Evolutionary conservation across 2,888 invertebrate genomes (phyloP).

Genomic region (Osedax frankpressi): DNA sequence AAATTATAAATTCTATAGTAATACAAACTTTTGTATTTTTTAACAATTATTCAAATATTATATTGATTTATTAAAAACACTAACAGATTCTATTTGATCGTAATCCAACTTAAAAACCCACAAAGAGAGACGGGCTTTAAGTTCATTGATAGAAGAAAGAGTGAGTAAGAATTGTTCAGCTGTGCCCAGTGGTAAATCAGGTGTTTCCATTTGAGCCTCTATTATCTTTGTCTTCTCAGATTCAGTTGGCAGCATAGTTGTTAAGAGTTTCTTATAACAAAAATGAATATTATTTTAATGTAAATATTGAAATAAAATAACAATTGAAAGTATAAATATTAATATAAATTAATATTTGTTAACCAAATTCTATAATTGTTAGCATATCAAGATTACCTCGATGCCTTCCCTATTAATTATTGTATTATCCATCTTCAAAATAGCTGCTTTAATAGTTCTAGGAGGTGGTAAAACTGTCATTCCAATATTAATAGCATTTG

Average conservation of each 20-base stretch:
- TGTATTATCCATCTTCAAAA: conserved; percentile 92
- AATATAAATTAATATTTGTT: not conserved
- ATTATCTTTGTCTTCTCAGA: conserved; percentile 90
- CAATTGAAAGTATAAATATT: no score
- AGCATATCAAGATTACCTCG: conserved; percentile 52
- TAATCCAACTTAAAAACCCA: conserved; percentile 99
- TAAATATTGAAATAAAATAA: no score
- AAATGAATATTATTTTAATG: no score
- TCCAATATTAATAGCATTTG: conserved; percentile 97
- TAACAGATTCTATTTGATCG: conserved; percentile 78
- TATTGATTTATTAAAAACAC: no score
- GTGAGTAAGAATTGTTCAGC: conserved; percentile 97
- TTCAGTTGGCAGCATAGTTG: conserved; percentile 87
- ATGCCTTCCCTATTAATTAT: conserved; percentile 95
- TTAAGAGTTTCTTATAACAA: conserved; percentile 85
- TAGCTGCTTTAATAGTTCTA: conserved; percentile 90
- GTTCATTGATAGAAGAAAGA: conserved; percentile 82
- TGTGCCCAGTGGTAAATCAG: conserved; percentile 65
- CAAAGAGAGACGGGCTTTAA: conserved; percentile 77
- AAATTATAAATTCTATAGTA: no score
- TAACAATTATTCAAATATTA: no score
- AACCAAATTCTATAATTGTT: not conserved
- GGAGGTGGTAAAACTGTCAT: conserved; percentile 97
- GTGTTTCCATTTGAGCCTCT: conserved; percentile 82
- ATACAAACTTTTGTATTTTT: no score